phyloP scores from a whole-genome alignment of 2,797 vertebrate genomes.

The Darevskia mixta region DNA sequence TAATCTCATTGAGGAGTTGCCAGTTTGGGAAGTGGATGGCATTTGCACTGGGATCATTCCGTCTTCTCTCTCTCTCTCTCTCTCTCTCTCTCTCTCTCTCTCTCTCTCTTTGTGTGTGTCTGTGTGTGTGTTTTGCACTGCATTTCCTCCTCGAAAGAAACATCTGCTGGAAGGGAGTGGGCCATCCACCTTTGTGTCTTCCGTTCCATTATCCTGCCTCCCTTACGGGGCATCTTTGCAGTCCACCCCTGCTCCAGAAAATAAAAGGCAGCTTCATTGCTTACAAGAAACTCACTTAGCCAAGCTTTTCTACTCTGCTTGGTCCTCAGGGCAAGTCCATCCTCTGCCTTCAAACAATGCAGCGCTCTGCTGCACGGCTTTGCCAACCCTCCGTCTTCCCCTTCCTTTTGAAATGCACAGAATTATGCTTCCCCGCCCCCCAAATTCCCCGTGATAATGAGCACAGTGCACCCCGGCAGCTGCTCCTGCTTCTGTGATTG shows the following conservation, averaged over 20 bases:
- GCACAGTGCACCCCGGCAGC: not conserved
- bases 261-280: not conserved
- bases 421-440: not conserved
- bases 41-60: too few species aligned
- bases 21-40: too few species aligned
- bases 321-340: slow-evolving; percentile 6
- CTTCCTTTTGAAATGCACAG: not conserved
- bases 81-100: too few species aligned
- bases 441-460: not conserved
- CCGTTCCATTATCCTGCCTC: not conserved
- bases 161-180: not conserved
- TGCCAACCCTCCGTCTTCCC: not conserved
- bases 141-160: too few species aligned
- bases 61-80: too few species aligned
- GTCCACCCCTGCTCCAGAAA: not conserved
- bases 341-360: not conserved
- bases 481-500: not conserved
- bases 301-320: not conserved
- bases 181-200: not conserved
- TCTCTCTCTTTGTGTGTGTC: too few species aligned
- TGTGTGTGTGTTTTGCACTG: too few species aligned
- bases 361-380: not conserved
- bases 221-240: not conserved
- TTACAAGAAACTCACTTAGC: not conserved
- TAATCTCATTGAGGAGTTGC: too few species aligned